phyloP scores from a whole-genome alignment of 2,797 vertebrate genomes.

The Syndactyla subalaris region DNA sequence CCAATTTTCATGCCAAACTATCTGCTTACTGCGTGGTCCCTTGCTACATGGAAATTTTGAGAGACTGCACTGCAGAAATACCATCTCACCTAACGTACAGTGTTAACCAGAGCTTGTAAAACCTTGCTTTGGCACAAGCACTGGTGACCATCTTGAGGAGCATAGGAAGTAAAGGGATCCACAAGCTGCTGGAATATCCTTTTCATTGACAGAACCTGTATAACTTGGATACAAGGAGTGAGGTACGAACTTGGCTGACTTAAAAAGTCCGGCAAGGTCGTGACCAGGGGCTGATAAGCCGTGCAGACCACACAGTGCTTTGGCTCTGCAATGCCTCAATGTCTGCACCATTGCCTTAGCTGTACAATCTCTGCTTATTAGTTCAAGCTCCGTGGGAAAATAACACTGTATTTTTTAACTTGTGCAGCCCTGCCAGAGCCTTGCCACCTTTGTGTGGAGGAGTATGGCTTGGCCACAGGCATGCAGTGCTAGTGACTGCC shows the following conservation, averaged over 20 bases:
- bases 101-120: not conserved
- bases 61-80: not conserved
- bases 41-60: not conserved
- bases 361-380: not conserved
- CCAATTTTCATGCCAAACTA: not conserved
- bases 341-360: not conserved
- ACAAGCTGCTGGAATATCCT: not conserved
- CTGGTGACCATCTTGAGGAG: not conserved
- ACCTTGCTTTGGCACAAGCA: not conserved
- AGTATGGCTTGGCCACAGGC: not conserved
- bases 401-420: not conserved
- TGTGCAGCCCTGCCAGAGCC: not conserved
- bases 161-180: not conserved
- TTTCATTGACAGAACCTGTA: not conserved
- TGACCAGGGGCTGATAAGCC: not conserved
- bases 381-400: not conserved
- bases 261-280: not conserved
- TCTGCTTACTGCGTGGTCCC: not conserved
- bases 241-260: not conserved
- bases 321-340: fast-evolving
- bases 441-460: not conserved
- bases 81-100: fast-evolving
- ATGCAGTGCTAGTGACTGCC: not conserved
- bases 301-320: not conserved
- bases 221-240: not conserved